These are phyloP conservation scores for Nothoprocta pentlandii DNA, from an alignment of 2,113 vertebrate species.

Conservation along the genomic window DNA sequence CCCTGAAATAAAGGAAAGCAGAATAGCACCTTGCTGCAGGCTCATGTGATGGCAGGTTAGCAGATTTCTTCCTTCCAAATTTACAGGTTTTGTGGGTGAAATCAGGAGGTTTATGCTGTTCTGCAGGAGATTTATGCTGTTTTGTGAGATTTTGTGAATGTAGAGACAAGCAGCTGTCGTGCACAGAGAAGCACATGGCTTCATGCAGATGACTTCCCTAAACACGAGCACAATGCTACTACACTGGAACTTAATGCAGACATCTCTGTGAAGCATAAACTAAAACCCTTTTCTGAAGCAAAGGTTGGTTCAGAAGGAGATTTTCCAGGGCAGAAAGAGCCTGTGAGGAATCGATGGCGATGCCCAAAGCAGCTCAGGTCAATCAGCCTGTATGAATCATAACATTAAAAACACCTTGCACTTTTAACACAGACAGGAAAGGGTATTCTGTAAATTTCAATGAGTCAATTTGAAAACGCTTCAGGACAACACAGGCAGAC, in stretches of 20 bases:
- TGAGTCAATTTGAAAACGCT: neutral
- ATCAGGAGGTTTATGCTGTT: neutral
- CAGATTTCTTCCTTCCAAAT: neutral
- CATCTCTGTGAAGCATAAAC: neutral
- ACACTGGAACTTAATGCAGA: neutral
- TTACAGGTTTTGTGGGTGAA: neutral
- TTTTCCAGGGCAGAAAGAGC: neutral
- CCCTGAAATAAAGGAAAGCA: neutral
- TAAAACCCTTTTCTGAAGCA: neutral
- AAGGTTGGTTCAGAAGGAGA: neutral
- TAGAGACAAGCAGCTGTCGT: neutral
- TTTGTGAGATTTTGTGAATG: neutral
- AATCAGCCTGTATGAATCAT: neutral
- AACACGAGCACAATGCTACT: neutral
- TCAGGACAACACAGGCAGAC: neutral
- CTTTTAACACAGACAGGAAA: neutral
- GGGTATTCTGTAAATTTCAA: neutral
- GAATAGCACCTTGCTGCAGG: neutral
- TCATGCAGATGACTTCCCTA: neutral
- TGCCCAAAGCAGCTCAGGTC: neutral
- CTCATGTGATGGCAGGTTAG: neutral
- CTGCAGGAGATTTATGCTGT: neutral
- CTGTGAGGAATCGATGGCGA: neutral
- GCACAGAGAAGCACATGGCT: slow-evolving; percentile 14
- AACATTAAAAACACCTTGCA: neutral